These are phyloP conservation scores for Neotoxoptera formosana DNA, from an alignment of 1,140 invertebrate genomes.

Conservation along the genomic window DNA sequence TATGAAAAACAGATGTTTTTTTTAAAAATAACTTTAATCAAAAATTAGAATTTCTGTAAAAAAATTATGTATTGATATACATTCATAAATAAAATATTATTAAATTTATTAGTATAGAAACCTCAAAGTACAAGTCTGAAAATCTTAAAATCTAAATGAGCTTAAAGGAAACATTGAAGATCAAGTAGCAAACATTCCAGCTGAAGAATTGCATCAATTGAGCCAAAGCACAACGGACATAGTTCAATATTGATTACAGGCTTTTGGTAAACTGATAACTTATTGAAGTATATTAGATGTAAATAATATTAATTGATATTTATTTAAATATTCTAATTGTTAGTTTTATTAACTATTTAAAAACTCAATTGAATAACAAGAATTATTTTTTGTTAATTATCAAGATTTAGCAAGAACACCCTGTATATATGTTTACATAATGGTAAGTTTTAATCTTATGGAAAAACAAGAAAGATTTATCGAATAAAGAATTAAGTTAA, in stretches of 20 bases:
- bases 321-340: slow-evolving; percentile 24
- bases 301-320: not conserved
- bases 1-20: not conserved
- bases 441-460: not conserved
- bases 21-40: not conserved
- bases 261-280: not conserved
- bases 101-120: too few relatives aligned
- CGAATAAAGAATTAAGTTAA: not conserved
- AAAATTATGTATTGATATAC: not conserved
- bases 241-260: not conserved
- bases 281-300: not conserved
- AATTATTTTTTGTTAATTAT: not conserved
- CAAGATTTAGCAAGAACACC: not conserved
- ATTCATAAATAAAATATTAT: too few relatives aligned
- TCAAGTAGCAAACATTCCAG: slow-evolving; percentile 12
- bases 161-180: slow-evolving; percentile 12
- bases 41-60: too few relatives aligned
- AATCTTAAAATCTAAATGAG: not conserved
- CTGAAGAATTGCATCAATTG: slow-evolving; percentile 19
- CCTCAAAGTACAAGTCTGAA: not conserved
- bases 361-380: not conserved
- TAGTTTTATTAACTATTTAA: not conserved
- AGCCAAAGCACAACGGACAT: not conserved
- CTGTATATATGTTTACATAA: slow-evolving; percentile 17
- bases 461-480: not conserved